These are phyloP conservation scores for Anastatus disparis DNA, from an alignment of 1,140 invertebrate species.

Conservation along the genomic window DNA sequence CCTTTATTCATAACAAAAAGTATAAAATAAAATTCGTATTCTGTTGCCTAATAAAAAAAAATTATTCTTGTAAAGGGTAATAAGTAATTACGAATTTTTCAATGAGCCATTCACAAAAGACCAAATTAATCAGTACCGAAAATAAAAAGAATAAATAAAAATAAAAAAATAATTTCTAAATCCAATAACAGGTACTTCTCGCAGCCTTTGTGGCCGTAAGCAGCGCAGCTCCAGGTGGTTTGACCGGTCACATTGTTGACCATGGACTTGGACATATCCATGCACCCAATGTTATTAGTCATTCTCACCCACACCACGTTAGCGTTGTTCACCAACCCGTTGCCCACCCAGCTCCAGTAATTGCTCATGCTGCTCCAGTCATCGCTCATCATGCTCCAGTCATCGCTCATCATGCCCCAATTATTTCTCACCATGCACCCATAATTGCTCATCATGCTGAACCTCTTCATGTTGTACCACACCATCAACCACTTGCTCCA, in stretches of 20 bases:
- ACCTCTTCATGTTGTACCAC: neutral
- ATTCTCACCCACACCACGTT: slow-evolving; percentile 47
- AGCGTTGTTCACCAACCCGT: slow-evolving; percentile 46
- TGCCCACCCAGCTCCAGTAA: slow-evolving; percentile 11
- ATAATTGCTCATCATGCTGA: neutral
- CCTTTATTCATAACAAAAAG: no score
- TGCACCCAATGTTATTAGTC: slow-evolving; percentile 54
- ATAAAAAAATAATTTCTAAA: no score
- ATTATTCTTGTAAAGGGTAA: no score
- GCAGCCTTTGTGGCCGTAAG: slow-evolving; percentile 61
- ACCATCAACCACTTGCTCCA: slow-evolving; percentile 52
- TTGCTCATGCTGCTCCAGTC: slow-evolving; percentile 5
- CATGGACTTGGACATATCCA: slow-evolving; percentile 56
- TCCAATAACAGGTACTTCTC: slow-evolving; percentile 54
- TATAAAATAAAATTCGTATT: no score
- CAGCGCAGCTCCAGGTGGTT: slow-evolving; percentile 58
- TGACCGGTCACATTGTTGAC: slow-evolving; percentile 55
- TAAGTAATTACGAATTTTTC: no score
- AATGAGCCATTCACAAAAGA: no score
- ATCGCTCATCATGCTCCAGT: slow-evolving; percentile 28
- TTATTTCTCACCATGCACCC: neutral
- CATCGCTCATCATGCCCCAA: neutral
- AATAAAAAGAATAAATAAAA: no score
- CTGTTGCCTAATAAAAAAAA: no score
- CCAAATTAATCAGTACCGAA: no score